These are phyloP conservation scores for Amphiprion percula DNA, from an alignment of 2,113 vertebrate genomes.

Conservation along the genomic window DNA sequence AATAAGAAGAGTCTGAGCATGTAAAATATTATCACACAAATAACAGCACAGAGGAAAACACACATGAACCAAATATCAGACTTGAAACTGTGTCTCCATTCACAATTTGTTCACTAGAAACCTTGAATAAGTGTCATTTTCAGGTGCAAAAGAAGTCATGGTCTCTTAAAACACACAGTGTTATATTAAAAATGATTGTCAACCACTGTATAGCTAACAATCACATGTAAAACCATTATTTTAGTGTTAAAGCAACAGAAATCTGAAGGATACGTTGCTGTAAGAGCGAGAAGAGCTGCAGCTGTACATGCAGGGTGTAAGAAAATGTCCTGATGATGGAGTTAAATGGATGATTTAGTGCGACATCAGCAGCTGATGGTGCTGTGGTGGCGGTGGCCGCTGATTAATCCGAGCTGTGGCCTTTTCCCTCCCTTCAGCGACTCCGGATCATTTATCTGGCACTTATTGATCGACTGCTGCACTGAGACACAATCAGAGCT, in stretches of 20 bases:
- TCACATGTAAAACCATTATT: neutral
- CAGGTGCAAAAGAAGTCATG: no score
- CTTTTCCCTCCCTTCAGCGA: conserved; percentile 66
- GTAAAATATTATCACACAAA: no score
- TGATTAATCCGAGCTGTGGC: conserved; percentile 79
- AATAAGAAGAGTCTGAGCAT: no score
- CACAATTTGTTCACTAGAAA: no score
- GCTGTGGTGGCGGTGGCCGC: conserved; percentile 9
- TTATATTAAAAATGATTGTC: no score
- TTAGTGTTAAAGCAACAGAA: neutral
- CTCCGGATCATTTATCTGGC: conserved; percentile 70
- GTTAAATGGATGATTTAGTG: conserved; percentile 37
- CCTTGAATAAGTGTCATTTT: no score
- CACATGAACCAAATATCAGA: no score
- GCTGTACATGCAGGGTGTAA: conserved; percentile 9
- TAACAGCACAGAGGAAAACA: no score
- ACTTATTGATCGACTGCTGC: conserved; percentile 71
- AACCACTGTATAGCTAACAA: no score
- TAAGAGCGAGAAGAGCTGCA: neutral
- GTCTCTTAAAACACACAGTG: no score
- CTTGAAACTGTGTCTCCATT: no score
- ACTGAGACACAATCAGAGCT: conserved; percentile 55
- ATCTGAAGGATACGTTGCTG: neutral
- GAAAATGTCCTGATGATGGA: conserved; percentile 36
- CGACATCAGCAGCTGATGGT: conserved; percentile 45